Conservation (phyloP, 2,888 invertebrate genomes). For the Melipona beecheii region DNA sequence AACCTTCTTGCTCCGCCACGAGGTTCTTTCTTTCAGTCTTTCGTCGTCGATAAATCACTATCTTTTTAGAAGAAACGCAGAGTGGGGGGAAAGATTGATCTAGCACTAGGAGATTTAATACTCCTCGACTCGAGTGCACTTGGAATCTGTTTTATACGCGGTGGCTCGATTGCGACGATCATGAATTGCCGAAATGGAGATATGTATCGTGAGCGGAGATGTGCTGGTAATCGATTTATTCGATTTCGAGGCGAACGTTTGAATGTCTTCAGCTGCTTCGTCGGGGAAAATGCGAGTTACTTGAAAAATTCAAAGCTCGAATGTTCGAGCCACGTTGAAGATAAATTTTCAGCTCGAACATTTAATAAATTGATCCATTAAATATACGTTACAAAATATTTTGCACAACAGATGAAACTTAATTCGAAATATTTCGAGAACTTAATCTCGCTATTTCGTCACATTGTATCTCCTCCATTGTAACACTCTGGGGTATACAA, state of each 20-base stretch:
- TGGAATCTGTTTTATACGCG: not conserved
- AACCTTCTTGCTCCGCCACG: not conserved
- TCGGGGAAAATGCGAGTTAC: too few relatives aligned
- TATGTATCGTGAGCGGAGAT: not conserved
- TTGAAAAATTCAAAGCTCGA: too few relatives aligned
- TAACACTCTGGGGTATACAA: too few relatives aligned
- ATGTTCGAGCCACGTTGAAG: too few relatives aligned
- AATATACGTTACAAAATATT: too few relatives aligned
- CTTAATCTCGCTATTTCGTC: not conserved
- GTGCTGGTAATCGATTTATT: too few relatives aligned
- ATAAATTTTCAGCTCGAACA: too few relatives aligned
- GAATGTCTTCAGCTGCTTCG: too few relatives aligned
- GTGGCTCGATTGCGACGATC: not conserved
- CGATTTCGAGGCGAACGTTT: too few relatives aligned
- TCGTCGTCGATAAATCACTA: constrained; percentile 14
- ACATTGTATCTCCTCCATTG: too few relatives aligned
- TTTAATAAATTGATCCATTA: too few relatives aligned
- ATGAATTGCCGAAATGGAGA: not conserved
- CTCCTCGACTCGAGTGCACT: not conserved
- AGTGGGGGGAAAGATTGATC: constrained; percentile 1
- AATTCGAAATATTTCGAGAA: not conserved
- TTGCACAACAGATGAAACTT: not conserved
- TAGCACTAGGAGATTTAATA: not conserved
- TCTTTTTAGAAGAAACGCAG: not conserved
- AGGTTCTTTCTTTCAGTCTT: not conserved